Evolutionary conservation across 2,113 vertebrate genomes (phyloP), one percentile per base, ranked within the genome.

Genomic region (Cathartes aura): DNA sequence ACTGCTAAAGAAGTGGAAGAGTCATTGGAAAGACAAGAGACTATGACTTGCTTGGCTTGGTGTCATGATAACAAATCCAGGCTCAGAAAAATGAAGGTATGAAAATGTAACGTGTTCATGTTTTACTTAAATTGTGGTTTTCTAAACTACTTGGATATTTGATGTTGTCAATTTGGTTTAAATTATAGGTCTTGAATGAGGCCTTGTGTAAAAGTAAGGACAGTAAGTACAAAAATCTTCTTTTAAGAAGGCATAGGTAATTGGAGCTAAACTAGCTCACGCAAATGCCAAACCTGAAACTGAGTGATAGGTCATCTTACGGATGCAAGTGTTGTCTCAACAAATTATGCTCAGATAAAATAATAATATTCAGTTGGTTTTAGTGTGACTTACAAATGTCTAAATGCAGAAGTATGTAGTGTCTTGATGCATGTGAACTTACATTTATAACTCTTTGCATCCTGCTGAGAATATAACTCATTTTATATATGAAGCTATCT

Each of bases 51-150:
- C 97, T 97, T 99, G 95, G 99, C 99, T 89, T 99, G 99, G 99
- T 99, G 99, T 98, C 99, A 99, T 27, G 99, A 99, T 97, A 99
- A 99, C 95, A 99, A 99, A 98, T 99, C 99, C 79, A 99, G 99
- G 86, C 99, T 99, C 78, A 99, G 99, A 91, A 99, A 99, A 97
- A 99, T 99, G 99, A 99, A 99, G 99, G 99, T 99, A 98, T 22
- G 76, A 74, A 76, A 84, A 83, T 58, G 3, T 15, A 72, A 13
- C 11, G 0, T 38, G 40, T 72, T 82, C 19, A 5, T 30, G 11
- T 87, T 87, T 75, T 82, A 38, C 43, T 80, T 72, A 12, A 59
- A 32, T 19, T 42, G 1, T 38, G 55, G 42, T 30, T 83, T 78
- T 56, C 32, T 75, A 9, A 85, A 67, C 20, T 74, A 26, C 9